Base-by-base conservation (phyloP, 1,140 invertebrate species). In the Pachypeltis micranthus region DNA sequence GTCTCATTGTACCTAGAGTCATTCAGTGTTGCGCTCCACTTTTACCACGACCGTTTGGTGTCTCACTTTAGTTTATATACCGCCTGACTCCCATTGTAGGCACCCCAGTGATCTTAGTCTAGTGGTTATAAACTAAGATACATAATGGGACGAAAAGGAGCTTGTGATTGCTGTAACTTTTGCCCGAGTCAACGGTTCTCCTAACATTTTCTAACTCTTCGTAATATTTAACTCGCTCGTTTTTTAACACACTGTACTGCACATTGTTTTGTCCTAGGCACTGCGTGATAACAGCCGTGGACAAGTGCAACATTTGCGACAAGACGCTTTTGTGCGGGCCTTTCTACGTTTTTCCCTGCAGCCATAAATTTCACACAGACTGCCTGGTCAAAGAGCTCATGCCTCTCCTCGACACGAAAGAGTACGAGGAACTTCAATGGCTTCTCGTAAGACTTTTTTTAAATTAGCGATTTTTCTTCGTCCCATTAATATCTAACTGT, bases 321-420 rank as follows among this genome's bases (percentile, higher is more conserved):
- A 81, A 86, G 62, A 85, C 86, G 64, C 76, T 98, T 19, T 75
- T 97, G 64, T 78, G 88, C 23, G 80, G 88, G 55, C 85, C 90
- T 4, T 98, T 98, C 76, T 97, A 96, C 72, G 76, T 92, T 61
- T 99, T 98, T 75, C 91, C 92, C 0, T 99, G 96, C 77, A 83
- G 85, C 27, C 96, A 99, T 75, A 85, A 85, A 71, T 97, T 98
- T 75, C 96, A 99, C 74, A 82, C 83, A 26, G 92, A 96, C 74
- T 99, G 96, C 75, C 78, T 98, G n/a, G 81, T 88, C 7, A 79
- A 82, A 26, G 87, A 93, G 71, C 78, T 95, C 16, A 78, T 82
- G 59, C 86, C 87, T 0, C 80, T 85, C 70, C 73, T 94, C 10
- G 72, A 74, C 21, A 65, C 70, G 21, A 72, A 74, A 2, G 76